Evolutionary conservation across 2,888 invertebrate genomes (phyloP).

Genomic region (Orthosia incerta): DNA sequence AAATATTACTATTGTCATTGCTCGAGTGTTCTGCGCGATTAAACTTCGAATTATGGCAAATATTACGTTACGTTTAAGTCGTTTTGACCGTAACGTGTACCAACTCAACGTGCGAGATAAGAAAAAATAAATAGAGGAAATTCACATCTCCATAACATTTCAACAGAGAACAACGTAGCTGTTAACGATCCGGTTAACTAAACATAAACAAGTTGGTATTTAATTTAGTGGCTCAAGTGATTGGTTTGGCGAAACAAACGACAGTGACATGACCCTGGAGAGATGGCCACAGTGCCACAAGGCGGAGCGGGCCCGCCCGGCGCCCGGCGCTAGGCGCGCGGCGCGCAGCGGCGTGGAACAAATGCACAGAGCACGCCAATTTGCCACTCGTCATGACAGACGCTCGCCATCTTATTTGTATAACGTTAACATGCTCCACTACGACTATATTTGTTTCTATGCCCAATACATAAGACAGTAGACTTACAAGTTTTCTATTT

Average conservation of each 20-base stretch:
- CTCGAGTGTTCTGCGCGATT: constrained; percentile 8
- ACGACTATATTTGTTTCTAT: constrained; percentile 76
- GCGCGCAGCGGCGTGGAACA: constrained; percentile 77
- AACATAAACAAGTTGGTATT: constrained; percentile 54
- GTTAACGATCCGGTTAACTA: constrained; percentile 16
- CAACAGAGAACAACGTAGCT: constrained; percentile 3
- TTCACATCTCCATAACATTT: neutral
- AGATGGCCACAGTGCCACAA: constrained; percentile 78
- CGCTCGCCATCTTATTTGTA: constrained; percentile 83
- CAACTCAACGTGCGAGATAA: neutral
- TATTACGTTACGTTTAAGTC: constrained; percentile 7
- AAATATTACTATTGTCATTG: constrained; percentile 43
- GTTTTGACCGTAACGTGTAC: neutral
- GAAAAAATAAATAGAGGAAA: neutral
- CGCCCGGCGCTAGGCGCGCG: constrained; percentile 60
- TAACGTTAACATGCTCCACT: constrained; percentile 82
- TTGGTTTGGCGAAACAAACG: constrained; percentile 71
- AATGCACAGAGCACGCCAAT: constrained; percentile 85
- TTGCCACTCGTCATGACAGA: constrained; percentile 85
- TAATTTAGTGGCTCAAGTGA: constrained; percentile 67
- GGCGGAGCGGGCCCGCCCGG: constrained; percentile 70
- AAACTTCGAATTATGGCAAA: constrained; percentile 1
- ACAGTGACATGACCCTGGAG: constrained; percentile 81
- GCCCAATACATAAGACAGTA: constrained; percentile 69
- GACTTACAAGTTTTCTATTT: constrained; percentile 9